A percentile compares a stretch with the other conserved stretches of the same genome.
These are phyloP conservation scores for Scelioninae gen. 1 DNA, from an alignment of 2,888 invertebrate genomes.

Conservation along the genomic window DNA sequence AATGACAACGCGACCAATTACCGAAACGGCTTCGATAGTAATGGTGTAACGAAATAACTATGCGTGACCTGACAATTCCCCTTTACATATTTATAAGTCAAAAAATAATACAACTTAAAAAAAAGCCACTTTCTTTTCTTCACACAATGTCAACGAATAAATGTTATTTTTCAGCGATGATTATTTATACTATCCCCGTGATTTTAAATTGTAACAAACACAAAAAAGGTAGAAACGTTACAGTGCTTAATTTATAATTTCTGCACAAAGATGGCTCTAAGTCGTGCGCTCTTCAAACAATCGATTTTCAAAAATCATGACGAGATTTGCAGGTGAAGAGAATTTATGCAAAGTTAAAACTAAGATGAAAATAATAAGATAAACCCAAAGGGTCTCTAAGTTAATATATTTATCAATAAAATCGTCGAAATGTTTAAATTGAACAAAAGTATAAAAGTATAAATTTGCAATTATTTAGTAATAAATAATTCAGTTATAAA, in stretches of 20 bases:
- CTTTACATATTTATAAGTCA: constrained; percentile 14
- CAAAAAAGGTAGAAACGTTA: constrained; percentile 13
- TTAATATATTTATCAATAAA: no score
- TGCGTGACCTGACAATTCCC: constrained; percentile 26
- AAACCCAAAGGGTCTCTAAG: no score
- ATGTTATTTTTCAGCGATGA: background rate
- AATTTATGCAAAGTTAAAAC: no score
- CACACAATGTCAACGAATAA: background rate
- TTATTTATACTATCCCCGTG: constrained; percentile 26
- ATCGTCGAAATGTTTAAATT: no score
- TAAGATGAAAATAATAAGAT: no score
- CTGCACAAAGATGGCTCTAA: constrained; percentile 1
- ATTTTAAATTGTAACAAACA: no score
- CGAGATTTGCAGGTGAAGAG: no score
- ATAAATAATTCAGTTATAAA: no score
- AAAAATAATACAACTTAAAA: constrained; percentile 27
- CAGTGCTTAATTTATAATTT: constrained; percentile 1
- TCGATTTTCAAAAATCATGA: background rate
- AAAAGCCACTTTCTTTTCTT: constrained; percentile 23
- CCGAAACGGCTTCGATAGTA: constrained; percentile 78
- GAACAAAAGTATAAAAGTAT: no score
- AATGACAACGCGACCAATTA: constrained; percentile 72
- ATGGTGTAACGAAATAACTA: constrained; percentile 76
- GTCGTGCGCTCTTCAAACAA: constrained; percentile 6
- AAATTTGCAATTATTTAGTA: no score